Conservation (phyloP, 2,888 invertebrate species). For the Antheraea assamensis region DNA sequence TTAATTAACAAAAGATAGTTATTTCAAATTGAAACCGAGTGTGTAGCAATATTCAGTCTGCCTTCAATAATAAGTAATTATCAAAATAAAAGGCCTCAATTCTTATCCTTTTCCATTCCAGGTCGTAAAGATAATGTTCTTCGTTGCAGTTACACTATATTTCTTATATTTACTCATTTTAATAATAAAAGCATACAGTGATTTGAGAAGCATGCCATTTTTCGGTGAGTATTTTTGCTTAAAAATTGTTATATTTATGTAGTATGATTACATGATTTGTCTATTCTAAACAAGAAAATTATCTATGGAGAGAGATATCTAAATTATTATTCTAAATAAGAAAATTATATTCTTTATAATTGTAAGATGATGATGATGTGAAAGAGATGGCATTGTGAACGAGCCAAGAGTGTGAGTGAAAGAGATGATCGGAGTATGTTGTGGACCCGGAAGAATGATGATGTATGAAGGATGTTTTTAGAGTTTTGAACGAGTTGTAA, state of each 20-base stretch:
- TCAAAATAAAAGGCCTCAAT: constrained; percentile 6
- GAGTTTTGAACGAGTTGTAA: no score
- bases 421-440: no score
- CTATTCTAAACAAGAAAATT: no score
- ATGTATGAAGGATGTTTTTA: no score
- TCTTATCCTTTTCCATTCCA: constrained; percentile 58
- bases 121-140: constrained; percentile 96
- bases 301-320: no score
- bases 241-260: neutral
- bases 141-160: constrained; percentile 91
- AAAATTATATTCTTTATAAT: no score
- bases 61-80: neutral
- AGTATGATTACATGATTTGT: no score
- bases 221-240: constrained; percentile 87
- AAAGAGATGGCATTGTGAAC: no score
- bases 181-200: constrained; percentile 95
- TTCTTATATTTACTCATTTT: constrained; percentile 92
- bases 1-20: neutral
- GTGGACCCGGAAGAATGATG: no score
- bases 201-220: constrained; percentile 97
- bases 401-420: no score
- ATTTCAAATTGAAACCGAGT: neutral
- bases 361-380: no score
- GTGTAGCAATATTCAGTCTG: neutral
- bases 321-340: no score